Base-by-base conservation (phyloP, 1,140 invertebrate genomes). In the Drosophila ananassae region DNA sequence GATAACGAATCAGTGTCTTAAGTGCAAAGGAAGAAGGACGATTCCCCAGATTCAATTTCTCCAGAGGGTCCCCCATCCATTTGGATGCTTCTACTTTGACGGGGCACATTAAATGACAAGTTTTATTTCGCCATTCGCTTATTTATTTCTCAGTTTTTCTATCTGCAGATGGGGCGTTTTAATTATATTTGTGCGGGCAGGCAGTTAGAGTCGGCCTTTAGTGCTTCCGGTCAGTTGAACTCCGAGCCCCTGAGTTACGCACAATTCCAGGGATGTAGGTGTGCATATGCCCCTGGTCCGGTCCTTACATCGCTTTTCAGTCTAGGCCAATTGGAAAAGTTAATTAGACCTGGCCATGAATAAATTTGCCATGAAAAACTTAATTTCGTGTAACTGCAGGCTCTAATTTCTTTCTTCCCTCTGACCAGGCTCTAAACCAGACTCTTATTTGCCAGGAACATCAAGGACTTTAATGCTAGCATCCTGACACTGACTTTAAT, bases 131-230 rank as follows among this genome's bases (percentile, higher is more conserved):
- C 66, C 53, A 46, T 46, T 17, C 50, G 32, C 52, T 72, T 73
- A 53, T 64, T 55, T 75, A 74, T 77, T 64, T 64, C 47, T 25
- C n/a, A 47, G 37, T 51, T 60, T 63, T 41, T 32, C 32, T 61
- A 50, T 51, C 59, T 52, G 59, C 56, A 62, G 44, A 4, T 13
- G 51, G 55, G 69, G 69, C 81, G 74, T 78, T 85, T 85, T 85
- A 85, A 85, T 85, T 85, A 85, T 85, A 85, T 84, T 84, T 84
- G 81, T 87, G 81, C 82, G 81, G 78, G 69, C 73, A 73, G 76
- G 81, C 61, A 73, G 64, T 41, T 22, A 10, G 22, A 73, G 56
- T 57, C 72, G 60, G 71, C 63, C 74, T 84, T 87, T 87, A 81
- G 73, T 87, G 81, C 75, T 85, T 87, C 83, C 78, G 74, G 82